Base-by-base conservation (phyloP, 1,140 invertebrate genomes). In the Chionoecetes opilio region DNA sequence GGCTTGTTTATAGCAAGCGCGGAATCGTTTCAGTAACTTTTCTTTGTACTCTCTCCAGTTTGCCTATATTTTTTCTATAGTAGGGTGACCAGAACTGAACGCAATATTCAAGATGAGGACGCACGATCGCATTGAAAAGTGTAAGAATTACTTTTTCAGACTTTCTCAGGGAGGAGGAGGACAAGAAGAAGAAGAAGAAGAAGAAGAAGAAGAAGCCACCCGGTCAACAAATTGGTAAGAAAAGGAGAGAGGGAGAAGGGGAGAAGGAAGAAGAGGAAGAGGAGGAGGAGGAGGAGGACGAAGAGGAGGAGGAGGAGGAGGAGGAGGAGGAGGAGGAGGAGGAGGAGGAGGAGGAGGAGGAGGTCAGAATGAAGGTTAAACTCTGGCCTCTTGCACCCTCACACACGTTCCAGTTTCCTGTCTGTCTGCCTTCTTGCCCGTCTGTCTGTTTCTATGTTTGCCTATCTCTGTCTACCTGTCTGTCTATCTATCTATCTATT, bases 311-410 rank as follows among this genome's bases (percentile, higher is more conserved):
- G 53, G 53, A 63, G 53, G 17, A 63, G 53, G 53, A 63, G 53
- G 53, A 63, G 53, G 53, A 63, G 53, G 53, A 63, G 17, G 53
- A 63, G 53, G 53, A 63, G 53, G 53, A 63, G 53, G 53, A 63
- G 53, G 53, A 63, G 53, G 53, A 63, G 53, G 53, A 63, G 53
- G 53, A 63, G 53, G 63, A 75, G 63, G 63, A 75, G 63, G 63
- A 75, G 63, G 63, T n/a, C 21, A 75, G n/a, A 5, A 26, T 75
- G n/a, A 75, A 75, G n/a, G 63, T n/a, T n/a, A 75, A 75, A 75
- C 9, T 21, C 21, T 63, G 21, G 5, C 63, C n/a, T 75, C 63
- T 75, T 75, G n/a, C 63, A n/a, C 63, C n/a, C n/a, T n/a, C 63
- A n/a, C 63, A n/a, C n/a, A 5, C 41, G 63, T 75, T 75, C 63